phyloP scores from a whole-genome alignment of 30 jellyfish, hydroid and myxozoan species.

The Mastigias papua region DNA sequence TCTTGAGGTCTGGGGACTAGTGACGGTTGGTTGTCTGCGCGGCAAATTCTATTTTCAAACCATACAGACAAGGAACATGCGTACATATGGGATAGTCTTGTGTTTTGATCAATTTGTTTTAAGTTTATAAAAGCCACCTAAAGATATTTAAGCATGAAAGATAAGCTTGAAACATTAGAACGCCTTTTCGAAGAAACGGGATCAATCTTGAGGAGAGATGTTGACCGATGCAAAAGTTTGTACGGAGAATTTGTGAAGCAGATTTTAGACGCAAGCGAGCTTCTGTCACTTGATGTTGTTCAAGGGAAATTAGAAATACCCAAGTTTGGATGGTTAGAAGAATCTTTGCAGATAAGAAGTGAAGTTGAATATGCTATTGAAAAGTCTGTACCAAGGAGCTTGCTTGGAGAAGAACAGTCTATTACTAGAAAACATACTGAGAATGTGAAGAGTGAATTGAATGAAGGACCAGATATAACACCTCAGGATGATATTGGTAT shows the following conservation, averaged over 20 bases:
- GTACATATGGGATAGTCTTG: not conserved
- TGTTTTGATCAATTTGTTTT: not conserved
- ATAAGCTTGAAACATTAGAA: slow-evolving; percentile 4
- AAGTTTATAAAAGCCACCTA: not conserved
- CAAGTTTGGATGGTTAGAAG: not conserved
- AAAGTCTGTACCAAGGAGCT: not conserved
- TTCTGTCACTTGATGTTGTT: not conserved
- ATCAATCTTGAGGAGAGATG: not conserved
- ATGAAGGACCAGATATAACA: not conserved
- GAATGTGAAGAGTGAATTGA: not conserved
- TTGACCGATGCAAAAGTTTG: slow-evolving; percentile 8
- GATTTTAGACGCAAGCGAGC: slow-evolving; percentile 4
- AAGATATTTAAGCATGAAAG: not conserved
- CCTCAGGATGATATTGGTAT: not conserved
- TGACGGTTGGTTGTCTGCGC: slow-evolving; percentile 32
- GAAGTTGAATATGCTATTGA: not conserved
- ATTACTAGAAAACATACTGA: not conserved
- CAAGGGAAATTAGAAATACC: slow-evolving; percentile 5
- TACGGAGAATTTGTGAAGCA: slow-evolving; percentile 15
- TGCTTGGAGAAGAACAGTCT: not conserved
- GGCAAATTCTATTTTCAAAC: slow-evolving; percentile 10
- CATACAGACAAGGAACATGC: not conserved
- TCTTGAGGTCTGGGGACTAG: slow-evolving; percentile 20
- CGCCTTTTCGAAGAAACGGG: slow-evolving; percentile 15
- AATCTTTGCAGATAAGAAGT: not conserved